Conservation (phyloP, 2,797 vertebrate species). For the Pangasius larnaudii region DNA sequence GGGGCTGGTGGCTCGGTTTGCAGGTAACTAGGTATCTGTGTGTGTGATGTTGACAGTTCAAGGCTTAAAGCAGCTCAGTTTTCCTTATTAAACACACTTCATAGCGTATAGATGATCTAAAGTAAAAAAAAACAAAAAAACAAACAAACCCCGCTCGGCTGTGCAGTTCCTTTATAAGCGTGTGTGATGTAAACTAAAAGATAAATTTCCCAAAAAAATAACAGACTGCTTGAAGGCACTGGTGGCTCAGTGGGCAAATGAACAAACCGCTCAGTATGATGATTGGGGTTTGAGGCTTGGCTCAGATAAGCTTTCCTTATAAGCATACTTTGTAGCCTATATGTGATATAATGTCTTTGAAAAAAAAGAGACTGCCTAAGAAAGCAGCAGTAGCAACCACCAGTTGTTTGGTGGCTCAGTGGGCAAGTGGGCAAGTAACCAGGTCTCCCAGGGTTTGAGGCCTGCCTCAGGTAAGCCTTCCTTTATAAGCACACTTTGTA, state of each 20-base stretch:
- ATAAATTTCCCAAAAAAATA: not conserved
- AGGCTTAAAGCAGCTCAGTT: no score
- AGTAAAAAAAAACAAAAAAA: no score
- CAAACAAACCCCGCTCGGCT: no score
- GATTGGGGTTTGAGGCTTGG: not conserved
- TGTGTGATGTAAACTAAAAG: not conserved
- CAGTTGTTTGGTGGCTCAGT: not conserved
- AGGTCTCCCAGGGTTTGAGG: not conserved
- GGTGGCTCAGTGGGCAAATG: not conserved
- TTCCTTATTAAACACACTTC: no score
- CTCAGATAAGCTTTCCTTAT: not conserved
- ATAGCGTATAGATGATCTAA: no score
- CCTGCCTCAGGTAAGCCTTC: not conserved
- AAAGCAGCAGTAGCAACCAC: no score
- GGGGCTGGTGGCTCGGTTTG: not conserved
- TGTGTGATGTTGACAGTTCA: no score
- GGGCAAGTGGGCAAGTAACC: not conserved
- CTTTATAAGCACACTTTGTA: not conserved
- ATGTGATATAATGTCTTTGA: not conserved
- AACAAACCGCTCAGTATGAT: accelerated
- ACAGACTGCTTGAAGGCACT: not conserved
- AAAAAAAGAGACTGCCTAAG: not conserved
- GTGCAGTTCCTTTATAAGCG: no score
- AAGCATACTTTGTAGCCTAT: not conserved
- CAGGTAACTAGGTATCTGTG: no score